phyloP scores from a whole-genome alignment of 2,797 vertebrate species.

The Ambastaia sidthimunki region DNA sequence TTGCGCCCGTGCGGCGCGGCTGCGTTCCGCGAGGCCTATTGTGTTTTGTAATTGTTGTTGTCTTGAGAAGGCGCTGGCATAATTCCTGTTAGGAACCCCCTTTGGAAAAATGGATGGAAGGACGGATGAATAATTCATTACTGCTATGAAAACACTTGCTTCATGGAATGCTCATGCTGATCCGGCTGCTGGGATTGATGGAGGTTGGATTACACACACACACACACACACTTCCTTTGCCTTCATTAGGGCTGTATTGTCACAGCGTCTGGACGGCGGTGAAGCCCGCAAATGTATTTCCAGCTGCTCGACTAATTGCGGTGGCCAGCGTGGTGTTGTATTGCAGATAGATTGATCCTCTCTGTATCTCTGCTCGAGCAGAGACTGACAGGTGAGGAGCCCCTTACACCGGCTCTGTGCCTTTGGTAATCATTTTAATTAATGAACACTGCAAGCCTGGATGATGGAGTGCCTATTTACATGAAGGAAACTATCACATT shows the following conservation, averaged over 20 bases:
- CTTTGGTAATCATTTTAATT: slow-evolving; percentile 98
- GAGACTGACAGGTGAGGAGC: slow-evolving; percentile 40
- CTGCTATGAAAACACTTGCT: slow-evolving; percentile 86
- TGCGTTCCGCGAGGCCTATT: slow-evolving; percentile 65
- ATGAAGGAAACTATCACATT: slow-evolving; percentile 84
- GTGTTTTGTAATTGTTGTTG: slow-evolving; percentile 90
- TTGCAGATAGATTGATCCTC: slow-evolving; percentile 49
- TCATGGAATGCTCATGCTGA: slow-evolving; percentile 49
- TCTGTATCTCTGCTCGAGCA: slow-evolving; percentile 60
- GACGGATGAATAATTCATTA: slow-evolving; percentile 92
- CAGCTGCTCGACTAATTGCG: slow-evolving; percentile 49
- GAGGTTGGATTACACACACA: slow-evolving; percentile 31
- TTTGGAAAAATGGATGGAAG: slow-evolving; percentile 78
- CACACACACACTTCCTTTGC: slow-evolving; percentile 39
- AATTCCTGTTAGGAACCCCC: slow-evolving; percentile 79
- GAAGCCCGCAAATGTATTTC: slow-evolving; percentile 71
- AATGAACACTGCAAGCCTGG: slow-evolving; percentile 91
- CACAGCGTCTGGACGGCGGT: slow-evolving; percentile 40
- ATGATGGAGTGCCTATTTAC: slow-evolving; percentile 94
- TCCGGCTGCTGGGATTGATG: slow-evolving; percentile 47
- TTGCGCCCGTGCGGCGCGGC: slow-evolving; percentile 1
- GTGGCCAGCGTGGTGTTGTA: slow-evolving; percentile 38
- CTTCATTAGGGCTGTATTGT: slow-evolving; percentile 42
- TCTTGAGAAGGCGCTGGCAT: slow-evolving; percentile 82
- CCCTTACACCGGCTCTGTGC: slow-evolving; percentile 84